Conservation (phyloP, 2,888 invertebrate genomes). For the Lasioglossum calceatum region DNA sequence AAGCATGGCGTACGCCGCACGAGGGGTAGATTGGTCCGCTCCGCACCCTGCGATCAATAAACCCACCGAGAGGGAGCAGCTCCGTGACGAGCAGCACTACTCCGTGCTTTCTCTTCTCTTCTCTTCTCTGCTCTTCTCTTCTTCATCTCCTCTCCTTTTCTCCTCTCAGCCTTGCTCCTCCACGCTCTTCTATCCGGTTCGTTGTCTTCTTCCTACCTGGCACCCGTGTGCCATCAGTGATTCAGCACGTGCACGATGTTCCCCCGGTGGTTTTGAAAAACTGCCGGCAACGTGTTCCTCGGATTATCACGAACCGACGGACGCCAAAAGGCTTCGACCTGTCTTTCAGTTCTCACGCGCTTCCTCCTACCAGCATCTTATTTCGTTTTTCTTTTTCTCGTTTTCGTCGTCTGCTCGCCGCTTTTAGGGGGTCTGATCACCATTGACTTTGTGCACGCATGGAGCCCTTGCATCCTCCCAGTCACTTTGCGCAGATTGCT, state of each 20-base stretch:
- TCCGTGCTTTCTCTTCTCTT: conserved; percentile 45
- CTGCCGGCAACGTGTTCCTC: conserved; percentile 42
- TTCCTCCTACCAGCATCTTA: background rate
- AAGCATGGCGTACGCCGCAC: conserved; percentile 72
- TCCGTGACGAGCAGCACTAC: conserved; percentile 71
- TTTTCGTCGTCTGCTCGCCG: conserved; percentile 14
- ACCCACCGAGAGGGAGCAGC: conserved; percentile 75
- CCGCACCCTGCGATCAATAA: conserved; percentile 80
- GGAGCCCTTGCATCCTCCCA: background rate
- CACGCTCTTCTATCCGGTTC: conserved; percentile 9
- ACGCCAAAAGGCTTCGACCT: conserved; percentile 45
- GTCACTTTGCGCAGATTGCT: conserved; percentile 9
- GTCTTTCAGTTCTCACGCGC: conserved; percentile 42
- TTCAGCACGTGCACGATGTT: conserved; percentile 72
- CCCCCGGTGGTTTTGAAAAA: conserved; percentile 60
- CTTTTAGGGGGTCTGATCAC: conserved; percentile 7
- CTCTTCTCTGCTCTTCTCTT: conserved; percentile 21
- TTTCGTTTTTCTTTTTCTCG: background rate
- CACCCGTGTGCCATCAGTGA: conserved; percentile 62
- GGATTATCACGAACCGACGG: conserved; percentile 56
- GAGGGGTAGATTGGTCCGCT: conserved; percentile 75
- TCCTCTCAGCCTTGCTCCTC: background rate
- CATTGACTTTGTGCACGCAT: conserved; percentile 6
- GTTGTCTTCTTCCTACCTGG: conserved; percentile 50
- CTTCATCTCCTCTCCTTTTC: background rate